Conservation (phyloP, 2,888 invertebrate genomes). For the Himalopsyche tibetana region DNA sequence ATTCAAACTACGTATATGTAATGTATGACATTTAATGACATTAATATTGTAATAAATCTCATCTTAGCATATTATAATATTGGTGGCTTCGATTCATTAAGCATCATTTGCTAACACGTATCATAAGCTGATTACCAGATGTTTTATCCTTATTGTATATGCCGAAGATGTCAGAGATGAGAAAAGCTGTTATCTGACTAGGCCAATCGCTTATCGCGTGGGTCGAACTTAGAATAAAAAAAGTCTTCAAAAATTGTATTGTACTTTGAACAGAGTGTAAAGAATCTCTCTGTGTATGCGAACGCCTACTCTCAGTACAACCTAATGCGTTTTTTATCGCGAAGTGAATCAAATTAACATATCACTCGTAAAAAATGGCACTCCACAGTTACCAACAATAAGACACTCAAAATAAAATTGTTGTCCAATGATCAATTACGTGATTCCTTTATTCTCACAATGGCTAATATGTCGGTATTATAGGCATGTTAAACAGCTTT, state of each 20-base stretch:
- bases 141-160: slow-evolving; percentile 11
- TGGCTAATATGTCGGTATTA: background rate
- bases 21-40: too few relatives aligned
- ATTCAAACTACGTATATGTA: too few relatives aligned
- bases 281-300: background rate
- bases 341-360: slow-evolving; percentile 62
- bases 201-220: slow-evolving; percentile 43
- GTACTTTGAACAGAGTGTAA: slow-evolving; percentile 16
- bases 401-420: slow-evolving; percentile 21
- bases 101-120: slow-evolving; percentile 3
- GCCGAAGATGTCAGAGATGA: background rate
- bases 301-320: slow-evolving; percentile 18
- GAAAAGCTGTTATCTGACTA: slow-evolving; percentile 37
- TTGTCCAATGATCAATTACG: slow-evolving; percentile 11
- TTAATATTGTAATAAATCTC: too few relatives aligned
- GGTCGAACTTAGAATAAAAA: slow-evolving; percentile 19
- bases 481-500: background rate
- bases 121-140: slow-evolving; percentile 20
- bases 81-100: slow-evolving; percentile 2
- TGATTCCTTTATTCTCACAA: background rate
- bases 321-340: slow-evolving; percentile 62
- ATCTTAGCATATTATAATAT: background rate
- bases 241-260: slow-evolving; percentile 23
- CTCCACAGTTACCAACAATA: slow-evolving; percentile 44
- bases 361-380: slow-evolving; percentile 53